Evolutionary conservation across 2,888 invertebrate species (phyloP).

Genomic region (Hirtodrosophila trivittata): DNA sequence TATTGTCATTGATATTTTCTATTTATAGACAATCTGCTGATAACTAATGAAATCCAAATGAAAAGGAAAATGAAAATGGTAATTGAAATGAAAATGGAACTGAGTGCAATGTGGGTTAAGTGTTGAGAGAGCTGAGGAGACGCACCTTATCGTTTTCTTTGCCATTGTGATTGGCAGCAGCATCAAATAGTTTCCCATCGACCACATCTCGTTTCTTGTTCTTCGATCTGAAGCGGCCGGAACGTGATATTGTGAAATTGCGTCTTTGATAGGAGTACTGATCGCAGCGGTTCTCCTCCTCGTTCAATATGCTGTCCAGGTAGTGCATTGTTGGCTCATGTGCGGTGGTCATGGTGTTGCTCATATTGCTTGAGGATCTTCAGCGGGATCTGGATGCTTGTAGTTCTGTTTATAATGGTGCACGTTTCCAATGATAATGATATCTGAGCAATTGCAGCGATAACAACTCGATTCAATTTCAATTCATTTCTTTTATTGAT

Average conservation of each 20-base stretch:
- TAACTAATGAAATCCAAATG: slow-evolving; percentile 23
- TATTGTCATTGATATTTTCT: slow-evolving; percentile 36
- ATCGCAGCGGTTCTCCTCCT: slow-evolving; percentile 82
- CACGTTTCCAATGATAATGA: slow-evolving; percentile 13
- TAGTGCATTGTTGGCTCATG: slow-evolving; percentile 81
- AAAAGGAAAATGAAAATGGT: slow-evolving; percentile 13
- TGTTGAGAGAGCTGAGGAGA: slow-evolving; percentile 5
- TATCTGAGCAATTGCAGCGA: slow-evolving; percentile 19
- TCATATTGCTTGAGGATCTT: slow-evolving; percentile 43
- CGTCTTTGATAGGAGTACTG: slow-evolving; percentile 82
- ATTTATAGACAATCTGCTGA: slow-evolving; percentile 26
- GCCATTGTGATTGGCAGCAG: slow-evolving; percentile 32
- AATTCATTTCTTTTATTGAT: slow-evolving; percentile 40
- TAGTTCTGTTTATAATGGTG: background rate
- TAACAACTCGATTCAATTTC: slow-evolving; percentile 27
- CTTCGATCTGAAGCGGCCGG: slow-evolving; percentile 86
- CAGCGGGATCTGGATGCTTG: background rate
- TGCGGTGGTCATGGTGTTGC: slow-evolving; percentile 76
- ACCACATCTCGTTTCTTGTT: slow-evolving; percentile 85
- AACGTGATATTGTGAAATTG: slow-evolving; percentile 86
- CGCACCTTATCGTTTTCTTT: slow-evolving; percentile 70
- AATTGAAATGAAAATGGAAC: slow-evolving; percentile 7
- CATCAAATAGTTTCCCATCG: slow-evolving; percentile 85
- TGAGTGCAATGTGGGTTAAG: background rate
- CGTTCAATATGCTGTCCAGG: slow-evolving; percentile 82